Percentiles rank a stretch among this genome's conserved stretches.
Evolutionary conservation across 2,113 vertebrate genomes (phyloP).

Genomic region (Synodontis membranacea): DNA sequence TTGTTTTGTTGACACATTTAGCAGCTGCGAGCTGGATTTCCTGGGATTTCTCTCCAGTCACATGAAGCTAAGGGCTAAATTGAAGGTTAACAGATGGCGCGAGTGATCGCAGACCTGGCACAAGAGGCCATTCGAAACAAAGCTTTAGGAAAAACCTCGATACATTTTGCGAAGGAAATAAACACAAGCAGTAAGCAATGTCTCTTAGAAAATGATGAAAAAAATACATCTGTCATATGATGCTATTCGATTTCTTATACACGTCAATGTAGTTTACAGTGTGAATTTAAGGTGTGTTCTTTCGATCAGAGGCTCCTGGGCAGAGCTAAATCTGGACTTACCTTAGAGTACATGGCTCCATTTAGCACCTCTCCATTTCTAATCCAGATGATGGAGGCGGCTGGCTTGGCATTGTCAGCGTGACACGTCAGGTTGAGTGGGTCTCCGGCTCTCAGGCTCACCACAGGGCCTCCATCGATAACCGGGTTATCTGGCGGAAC

Average conservation of each 20-base stretch:
- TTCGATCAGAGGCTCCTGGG: neutral
- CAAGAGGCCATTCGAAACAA: constrained; percentile 39
- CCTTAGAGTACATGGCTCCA: constrained; percentile 96
- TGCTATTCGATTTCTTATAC: neutral
- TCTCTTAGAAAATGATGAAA: neutral
- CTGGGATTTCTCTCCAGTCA: constrained; percentile 58
- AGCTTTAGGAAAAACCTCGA: constrained; percentile 21
- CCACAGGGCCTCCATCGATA: constrained; percentile 89
- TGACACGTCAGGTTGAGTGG: constrained; percentile 96
- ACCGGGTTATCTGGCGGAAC: constrained; percentile 95
- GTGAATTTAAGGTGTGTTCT: neutral
- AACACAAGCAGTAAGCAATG: neutral
- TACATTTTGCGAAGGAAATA: neutral
- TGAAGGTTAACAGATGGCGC: constrained; percentile 55
- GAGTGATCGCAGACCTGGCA: constrained; percentile 33
- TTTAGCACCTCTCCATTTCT: constrained; percentile 90
- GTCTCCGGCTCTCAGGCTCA: constrained; percentile 92
- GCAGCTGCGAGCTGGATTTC: constrained; percentile 55
- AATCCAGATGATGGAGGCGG: constrained; percentile 95
- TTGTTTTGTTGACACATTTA: constrained; percentile 62
- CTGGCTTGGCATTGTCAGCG: constrained; percentile 93
- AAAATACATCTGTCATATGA: neutral
- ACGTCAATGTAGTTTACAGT: neutral
- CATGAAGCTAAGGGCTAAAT: constrained; percentile 53
- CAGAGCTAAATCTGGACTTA: constrained; percentile 66